Evolutionary conservation across 2,797 vertebrate species (phyloP).

Genomic region (Malurus leucopterus): DNA sequence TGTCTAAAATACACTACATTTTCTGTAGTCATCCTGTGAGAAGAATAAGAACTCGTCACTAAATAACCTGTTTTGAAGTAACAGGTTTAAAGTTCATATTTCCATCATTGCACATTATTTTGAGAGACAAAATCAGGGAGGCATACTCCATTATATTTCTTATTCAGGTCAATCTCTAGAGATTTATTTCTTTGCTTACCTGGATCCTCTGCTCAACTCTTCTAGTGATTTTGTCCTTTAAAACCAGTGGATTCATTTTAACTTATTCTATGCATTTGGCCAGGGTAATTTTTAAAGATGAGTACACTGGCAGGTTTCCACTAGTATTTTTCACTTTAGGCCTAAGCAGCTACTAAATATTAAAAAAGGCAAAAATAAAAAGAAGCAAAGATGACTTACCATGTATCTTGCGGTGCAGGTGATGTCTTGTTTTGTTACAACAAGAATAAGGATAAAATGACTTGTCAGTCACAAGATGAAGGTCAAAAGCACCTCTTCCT

Average conservation of each 20-base stretch:
- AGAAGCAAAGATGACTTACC: constrained; percentile 16
- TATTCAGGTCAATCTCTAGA: neutral
- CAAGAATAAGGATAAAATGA: neutral
- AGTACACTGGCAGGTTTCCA: neutral
- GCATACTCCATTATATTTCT: neutral
- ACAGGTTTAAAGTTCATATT: neutral
- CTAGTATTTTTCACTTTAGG: neutral
- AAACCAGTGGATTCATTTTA: neutral
- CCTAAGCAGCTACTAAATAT: neutral
- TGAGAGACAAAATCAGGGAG: neutral
- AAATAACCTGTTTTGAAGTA: neutral
- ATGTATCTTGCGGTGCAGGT: neutral
- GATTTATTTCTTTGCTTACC: neutral
- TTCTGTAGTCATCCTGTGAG: neutral
- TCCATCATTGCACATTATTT: neutral
- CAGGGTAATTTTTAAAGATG: neutral
- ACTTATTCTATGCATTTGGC: neutral
- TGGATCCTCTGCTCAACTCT: neutral
- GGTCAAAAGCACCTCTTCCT: constrained; percentile 46
- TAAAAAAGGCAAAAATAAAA: neutral
- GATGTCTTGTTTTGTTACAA: neutral
- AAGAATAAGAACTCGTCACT: neutral
- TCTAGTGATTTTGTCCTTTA: neutral
- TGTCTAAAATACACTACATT: neutral
- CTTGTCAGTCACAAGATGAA: neutral